Evolutionary conservation across 2,888 invertebrate species (phyloP), one percentile per base, ranked within the genome.

Genomic region (Heliconius hortense): DNA sequence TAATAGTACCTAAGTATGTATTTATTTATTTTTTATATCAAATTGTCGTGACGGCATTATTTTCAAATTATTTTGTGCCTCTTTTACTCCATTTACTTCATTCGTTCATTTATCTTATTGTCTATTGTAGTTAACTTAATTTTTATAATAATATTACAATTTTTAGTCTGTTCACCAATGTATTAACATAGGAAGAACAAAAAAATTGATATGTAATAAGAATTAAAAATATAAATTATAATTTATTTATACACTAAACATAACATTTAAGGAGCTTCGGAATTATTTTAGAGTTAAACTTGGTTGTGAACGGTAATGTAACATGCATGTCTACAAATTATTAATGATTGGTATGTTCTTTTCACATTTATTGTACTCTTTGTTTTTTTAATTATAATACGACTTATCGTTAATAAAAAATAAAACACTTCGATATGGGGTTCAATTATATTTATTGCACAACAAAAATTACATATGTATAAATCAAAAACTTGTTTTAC

Each of bases 391-490:
- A 8, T 43, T 56, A 28, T n/a, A n/a, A 11, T 31, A 56, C 7
- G 5, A 15, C n/a, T 48, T 62, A 15, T 48, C 43, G n/a, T 26
- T n/a, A 48, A 48, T 48, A 48, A 24, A 26, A 69, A 74, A 70
- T 70, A 56, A 75, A 59, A 75, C 62, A 64, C 21, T n/a, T 39
- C 11, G 35, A 70, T 28, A 8, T 24, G 39, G 39, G 56, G 68
- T 78, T 74, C 60, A 79, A 80, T 77, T 78, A 73, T 72, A 74
- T 82, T 82, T 80, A 82, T 81, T 80, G 77, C 79, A 81, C 76
- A 80, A 82, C 71, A 73, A 72, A 80, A 78, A 77, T 76, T 70
- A 69, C 67, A 75, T 70, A 73, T 75, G 73, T 76, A 71, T 63
- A 74, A 77, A 77, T 73, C n/a, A 72, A 77, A 78, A 79, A 66